These are phyloP conservation scores for Trichechus manatus DNA, from an alignment of 2,113 vertebrate species.

Conservation along the genomic window DNA sequence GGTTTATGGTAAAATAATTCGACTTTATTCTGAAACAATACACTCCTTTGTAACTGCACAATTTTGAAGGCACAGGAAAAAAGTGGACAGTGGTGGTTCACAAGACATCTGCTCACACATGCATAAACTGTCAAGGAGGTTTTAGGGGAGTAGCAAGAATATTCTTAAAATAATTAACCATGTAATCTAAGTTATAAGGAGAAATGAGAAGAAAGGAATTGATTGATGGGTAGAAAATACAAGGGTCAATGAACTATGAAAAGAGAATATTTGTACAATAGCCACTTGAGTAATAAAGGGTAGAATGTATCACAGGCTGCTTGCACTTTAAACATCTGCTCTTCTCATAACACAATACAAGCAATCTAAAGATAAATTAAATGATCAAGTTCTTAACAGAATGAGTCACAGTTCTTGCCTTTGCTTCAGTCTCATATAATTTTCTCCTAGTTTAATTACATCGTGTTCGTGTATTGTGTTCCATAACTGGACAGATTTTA, in stretches of 20 bases:
- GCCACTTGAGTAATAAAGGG: constrained; percentile 17
- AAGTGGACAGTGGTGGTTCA: not conserved
- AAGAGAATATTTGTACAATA: constrained; percentile 52
- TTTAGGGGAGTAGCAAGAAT: not conserved
- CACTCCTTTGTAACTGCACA: not conserved
- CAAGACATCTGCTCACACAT: not conserved
- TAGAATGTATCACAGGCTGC: not conserved
- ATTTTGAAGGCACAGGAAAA: not conserved
- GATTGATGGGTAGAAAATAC: not conserved
- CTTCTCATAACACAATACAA: constrained; percentile 44
- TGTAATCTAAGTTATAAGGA: not conserved
- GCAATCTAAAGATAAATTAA: constrained; percentile 60
- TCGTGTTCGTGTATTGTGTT: constrained; percentile 8
- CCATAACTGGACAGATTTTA: constrained; percentile 40
- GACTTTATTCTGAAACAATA: not conserved
- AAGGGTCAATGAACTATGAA: not conserved
- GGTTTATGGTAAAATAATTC: not conserved
- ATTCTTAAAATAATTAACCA: not conserved
- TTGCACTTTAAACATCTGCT: constrained; percentile 55
- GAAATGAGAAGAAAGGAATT: constrained; percentile 20
- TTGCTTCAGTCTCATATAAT: constrained; percentile 55
- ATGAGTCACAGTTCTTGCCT: constrained; percentile 47
- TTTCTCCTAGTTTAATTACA: constrained; percentile 57
- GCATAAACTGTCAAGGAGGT: not conserved
- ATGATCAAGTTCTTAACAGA: constrained; percentile 45